Conservation (phyloP, 2,888 invertebrate species). For the Meiosimyza platycephala region DNA sequence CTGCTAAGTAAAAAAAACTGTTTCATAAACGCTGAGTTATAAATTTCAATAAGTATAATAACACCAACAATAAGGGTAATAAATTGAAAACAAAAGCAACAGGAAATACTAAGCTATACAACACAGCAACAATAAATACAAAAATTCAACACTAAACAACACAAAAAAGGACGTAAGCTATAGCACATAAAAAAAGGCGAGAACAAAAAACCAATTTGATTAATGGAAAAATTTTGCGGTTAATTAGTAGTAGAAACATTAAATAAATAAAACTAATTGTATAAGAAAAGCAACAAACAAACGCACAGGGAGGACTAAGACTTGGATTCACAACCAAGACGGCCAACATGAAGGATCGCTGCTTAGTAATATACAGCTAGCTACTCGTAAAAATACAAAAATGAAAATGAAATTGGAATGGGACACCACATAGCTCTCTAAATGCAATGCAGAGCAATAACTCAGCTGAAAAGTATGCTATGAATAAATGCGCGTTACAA, state of each 20-base stretch:
- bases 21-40: not conserved
- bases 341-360: conserved; percentile 21
- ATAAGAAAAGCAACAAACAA: conserved; percentile 12
- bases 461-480: conserved; percentile 52
- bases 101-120: not conserved
- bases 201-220: conserved; percentile 54
- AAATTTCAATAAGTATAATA: conserved; percentile 40
- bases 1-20: too few relatives aligned
- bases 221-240: conserved; percentile 58
- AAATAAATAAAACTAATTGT: conserved; percentile 51
- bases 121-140: not conserved
- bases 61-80: conserved; percentile 18
- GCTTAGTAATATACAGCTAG: not conserved
- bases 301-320: conserved; percentile 10
- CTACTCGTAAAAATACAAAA: not conserved
- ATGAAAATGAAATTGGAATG: not conserved
- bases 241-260: conserved; percentile 52
- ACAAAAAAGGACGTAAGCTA: conserved; percentile 27
- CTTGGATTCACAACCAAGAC: conserved; percentile 30
- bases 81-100: conserved; percentile 34
- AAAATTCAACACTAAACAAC: conserved; percentile 32
- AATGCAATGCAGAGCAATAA: conserved; percentile 53
- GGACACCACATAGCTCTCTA: conserved; percentile 34
- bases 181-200: conserved; percentile 8
- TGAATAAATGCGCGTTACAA: conserved; percentile 33